Conservation (phyloP, 1,140 invertebrate species). For the Liolophura sinensis region DNA sequence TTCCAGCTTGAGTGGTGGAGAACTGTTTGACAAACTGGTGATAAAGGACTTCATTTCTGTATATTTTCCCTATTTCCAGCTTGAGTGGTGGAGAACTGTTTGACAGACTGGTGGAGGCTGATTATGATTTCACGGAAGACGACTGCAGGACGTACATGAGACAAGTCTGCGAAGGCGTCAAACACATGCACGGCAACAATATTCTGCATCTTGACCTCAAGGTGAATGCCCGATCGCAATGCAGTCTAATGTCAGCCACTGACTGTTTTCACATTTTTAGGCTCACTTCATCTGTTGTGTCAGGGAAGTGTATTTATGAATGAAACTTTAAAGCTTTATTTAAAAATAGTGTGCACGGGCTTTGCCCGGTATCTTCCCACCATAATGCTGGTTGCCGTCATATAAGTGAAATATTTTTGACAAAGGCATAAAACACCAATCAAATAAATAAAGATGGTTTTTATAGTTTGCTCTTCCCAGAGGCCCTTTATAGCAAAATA, state of each 20-base stretch:
- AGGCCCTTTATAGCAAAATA: no score
- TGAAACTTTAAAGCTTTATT: no score
- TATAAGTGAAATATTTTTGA: no score
- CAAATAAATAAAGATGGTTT: no score
- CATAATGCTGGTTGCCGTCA: no score
- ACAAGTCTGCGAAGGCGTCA: conserved; percentile 95
- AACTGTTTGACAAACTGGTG: conserved; percentile 96
- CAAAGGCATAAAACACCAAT: no score
- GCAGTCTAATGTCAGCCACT: background rate
- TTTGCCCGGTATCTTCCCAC: no score
- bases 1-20: conserved; percentile 90
- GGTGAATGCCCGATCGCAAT: conserved; percentile 23
- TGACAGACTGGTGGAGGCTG: conserved; percentile 94
- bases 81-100: conserved; percentile 97
- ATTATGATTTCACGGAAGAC: conserved; percentile 95
- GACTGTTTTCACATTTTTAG: background rate
- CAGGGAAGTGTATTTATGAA: background rate
- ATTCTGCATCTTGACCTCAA: conserved; percentile 87
- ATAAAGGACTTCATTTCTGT: conserved; percentile 78
- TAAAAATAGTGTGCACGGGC: no score
- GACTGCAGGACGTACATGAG: conserved; percentile 99
- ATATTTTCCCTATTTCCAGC: conserved; percentile 61
- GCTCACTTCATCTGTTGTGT: background rate
- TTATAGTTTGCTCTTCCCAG: no score
- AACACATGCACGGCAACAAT: conserved; percentile 99